Base-by-base conservation (phyloP, 2,113 vertebrate genomes). In the Cairina moschata region DNA sequence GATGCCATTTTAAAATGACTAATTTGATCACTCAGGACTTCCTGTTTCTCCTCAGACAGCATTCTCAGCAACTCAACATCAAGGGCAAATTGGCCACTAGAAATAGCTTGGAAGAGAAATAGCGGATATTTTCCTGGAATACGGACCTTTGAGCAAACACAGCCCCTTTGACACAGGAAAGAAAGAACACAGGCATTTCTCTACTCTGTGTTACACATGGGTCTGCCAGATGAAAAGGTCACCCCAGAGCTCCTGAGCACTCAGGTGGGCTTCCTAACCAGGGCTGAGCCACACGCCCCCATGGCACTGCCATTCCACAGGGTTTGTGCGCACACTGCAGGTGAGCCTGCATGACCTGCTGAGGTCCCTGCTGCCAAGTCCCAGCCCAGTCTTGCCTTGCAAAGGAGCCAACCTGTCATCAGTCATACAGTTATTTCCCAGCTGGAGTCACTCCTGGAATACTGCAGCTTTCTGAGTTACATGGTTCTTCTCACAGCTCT, bases 391-490 rank as follows among this genome's bases (percentile, higher is more conserved):
- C 26, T 48, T 38, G 17, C 26, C 56, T 87, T 80, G 40, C 29
- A 54, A 55, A 75, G 87, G 40, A 71, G 14, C 3, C 52, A 29
- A 58, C 7, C 54, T 22, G 8, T 66, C 48, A 73, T 48, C 46
- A 48, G 46, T 48, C 83, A 79, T 20, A 12, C 22, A 28, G n/a
- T 9, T 29, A 7, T 62, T 21, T 86, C 63, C 44, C 44, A 44
- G 15, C 1, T 4, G 34, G 18, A 79, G 2, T 16, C 0, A 0
- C 55, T 80, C 31, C 3, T 16, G 21, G 40, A 83, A 63, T 44
- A 31, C 6, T 36, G 46, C 44, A 55, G 59, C 8, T 86, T 86
- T 69, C 72, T 42, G 54, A 50, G 36, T 7, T 59, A 9, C 26
- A 28, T 10, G 9, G 17, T 81, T 31, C n/a, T 17, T 44, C 63